Base-by-base conservation (phyloP, 1,140 invertebrate genomes). In the Brachionus paranguensis region DNA sequence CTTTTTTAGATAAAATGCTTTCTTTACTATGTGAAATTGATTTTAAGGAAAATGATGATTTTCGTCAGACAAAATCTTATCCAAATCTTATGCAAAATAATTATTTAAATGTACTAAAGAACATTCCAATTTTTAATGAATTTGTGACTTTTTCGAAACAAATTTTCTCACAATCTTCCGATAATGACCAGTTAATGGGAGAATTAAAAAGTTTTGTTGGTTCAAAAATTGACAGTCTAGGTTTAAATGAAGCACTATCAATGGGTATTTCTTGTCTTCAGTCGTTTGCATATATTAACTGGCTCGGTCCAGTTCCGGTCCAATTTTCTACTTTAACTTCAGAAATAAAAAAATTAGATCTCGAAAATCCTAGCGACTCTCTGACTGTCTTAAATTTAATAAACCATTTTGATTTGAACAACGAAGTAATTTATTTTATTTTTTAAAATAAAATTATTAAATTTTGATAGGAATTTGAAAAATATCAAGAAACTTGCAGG, bases 201-300 rank as follows among this genome's bases (percentile, higher is more conserved):
- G 37, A 72, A 50, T 14, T 76, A 50, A 76, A 76, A 76, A 50
- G 41, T 27, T 76, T 50, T 76, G 41, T 76, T 10, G 3, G 12
- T 47, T 10, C 10, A 47, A 24, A 47, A 76, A 47, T 76, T 4
- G 45, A 76, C 10, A 3, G 47, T 6, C 12, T 37, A 3, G 72
- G 47, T 47, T 4, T 27, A 10, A 33, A 81, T 60, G 83, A 89
- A 76, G 64, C 90, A 17, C 84, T 92, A 12, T 87, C 86, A 50
- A 85, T 91, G 85, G 92, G 91, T 17, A 88, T 93, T 64, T 88
- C 92, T 14, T 91, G 92, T 84, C 88, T 95, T 12, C 90, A 93
- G 78, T 89, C 91, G 50, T 96, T 95, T 90, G 91, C 94, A 84
- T 93, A 95, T 88, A 91, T 90, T 47, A 96, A 96, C 89, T 95